Conservation (phyloP, 2,888 invertebrate species). For the Eupithecia pulchellata region DNA sequence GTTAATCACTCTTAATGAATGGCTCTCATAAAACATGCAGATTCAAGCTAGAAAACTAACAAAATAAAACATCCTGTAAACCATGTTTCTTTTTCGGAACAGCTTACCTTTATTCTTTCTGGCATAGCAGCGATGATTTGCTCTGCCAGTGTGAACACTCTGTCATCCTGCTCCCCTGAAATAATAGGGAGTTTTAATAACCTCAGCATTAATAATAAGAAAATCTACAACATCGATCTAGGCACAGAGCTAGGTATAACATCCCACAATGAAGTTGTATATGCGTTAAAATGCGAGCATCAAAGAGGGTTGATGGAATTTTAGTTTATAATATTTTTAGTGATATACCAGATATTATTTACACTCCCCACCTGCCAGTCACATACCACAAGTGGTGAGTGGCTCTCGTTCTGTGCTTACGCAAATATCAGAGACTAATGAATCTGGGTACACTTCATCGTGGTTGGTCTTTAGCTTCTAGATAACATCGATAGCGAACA, state of each 20-base stretch:
- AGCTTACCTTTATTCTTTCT: slow-evolving; percentile 94
- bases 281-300: not conserved
- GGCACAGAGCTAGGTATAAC: slow-evolving; percentile 14
- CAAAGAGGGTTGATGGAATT: not conserved
- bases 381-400: not conserved
- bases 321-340: not conserved
- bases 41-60: not conserved
- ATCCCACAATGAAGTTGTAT: slow-evolving; percentile 20
- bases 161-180: slow-evolving; percentile 96
- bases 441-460: slow-evolving; percentile 2
- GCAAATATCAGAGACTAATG: not conserved
- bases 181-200: slow-evolving; percentile 66
- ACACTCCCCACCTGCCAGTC: not conserved
- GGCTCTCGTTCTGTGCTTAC: not conserved
- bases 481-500: slow-evolving; percentile 20
- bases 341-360: not conserved
- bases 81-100: not conserved
- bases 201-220: slow-evolving; percentile 43
- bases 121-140: slow-evolving; percentile 99
- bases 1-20: too few relatives aligned
- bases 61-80: not conserved
- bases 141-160: slow-evolving; percentile 96
- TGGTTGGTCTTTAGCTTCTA: slow-evolving; percentile 19
- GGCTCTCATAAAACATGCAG: too few relatives aligned
- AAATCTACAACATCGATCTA: slow-evolving; percentile 34